These are phyloP conservation scores for Eucera pruinosa DNA, from an alignment of 2,888 invertebrate genomes.

Conservation along the genomic window DNA sequence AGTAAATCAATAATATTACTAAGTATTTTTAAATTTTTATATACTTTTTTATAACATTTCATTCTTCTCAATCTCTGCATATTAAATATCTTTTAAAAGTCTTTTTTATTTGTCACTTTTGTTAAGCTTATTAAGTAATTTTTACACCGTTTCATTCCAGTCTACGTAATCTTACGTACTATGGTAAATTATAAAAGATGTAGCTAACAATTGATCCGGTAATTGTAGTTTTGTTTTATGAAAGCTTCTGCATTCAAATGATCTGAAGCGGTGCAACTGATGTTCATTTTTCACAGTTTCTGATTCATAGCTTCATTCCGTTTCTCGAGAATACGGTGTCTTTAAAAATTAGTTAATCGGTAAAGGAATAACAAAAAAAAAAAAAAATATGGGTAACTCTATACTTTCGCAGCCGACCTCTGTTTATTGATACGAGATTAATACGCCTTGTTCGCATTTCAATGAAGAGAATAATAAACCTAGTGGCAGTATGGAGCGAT, in stretches of 20 bases:
- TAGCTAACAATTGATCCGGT: neutral
- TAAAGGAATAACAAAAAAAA: no score
- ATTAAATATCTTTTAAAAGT: no score
- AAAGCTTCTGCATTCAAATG: neutral
- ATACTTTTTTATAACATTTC: no score
- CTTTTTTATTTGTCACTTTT: no score
- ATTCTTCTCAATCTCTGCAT: no score
- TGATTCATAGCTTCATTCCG: neutral
- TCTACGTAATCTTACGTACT: no score
- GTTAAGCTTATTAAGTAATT: no score
- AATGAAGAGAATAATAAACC: conserved; percentile 33
- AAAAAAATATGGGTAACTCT: conserved; percentile 20
- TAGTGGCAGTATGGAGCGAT: conserved; percentile 12
- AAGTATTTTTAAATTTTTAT: no score
- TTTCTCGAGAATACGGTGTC: no score
- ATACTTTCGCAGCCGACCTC: conserved; percentile 20
- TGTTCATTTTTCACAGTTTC: neutral
- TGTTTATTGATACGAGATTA: conserved; percentile 45
- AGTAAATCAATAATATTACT: no score
- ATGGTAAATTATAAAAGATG: no score
- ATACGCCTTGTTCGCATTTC: conserved; percentile 33
- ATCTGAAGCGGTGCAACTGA: neutral
- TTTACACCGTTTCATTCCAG: no score
- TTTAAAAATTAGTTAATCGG: neutral
- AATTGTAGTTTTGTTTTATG: neutral